phyloP scores from a whole-genome alignment of 1,140 invertebrate genomes.

The Drosophila cardini region DNA sequence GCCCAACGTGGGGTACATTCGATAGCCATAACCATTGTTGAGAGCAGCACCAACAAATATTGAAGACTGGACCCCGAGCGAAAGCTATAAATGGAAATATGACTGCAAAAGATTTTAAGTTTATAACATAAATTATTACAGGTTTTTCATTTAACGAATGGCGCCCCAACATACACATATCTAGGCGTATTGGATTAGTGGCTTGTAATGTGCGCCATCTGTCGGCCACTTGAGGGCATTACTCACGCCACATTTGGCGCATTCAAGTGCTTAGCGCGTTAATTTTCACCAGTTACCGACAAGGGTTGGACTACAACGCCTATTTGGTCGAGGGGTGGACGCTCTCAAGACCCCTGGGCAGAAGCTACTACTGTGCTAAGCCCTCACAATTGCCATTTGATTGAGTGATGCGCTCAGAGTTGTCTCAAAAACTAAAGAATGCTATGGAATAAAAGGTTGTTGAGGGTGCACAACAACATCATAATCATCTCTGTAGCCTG shows the following conservation, averaged over 20 bases:
- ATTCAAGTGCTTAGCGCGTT: conserved; percentile 82
- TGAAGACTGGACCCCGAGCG: conserved; percentile 5
- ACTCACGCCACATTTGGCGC: conserved; percentile 80
- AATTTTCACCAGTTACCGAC: conserved; percentile 68
- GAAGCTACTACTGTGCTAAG: conserved; percentile 52
- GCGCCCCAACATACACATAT: conserved; percentile 24
- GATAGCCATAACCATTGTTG: conserved; percentile 61
- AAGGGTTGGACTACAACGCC: conserved; percentile 6
- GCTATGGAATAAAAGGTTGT: too few species aligned
- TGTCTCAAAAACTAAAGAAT: conserved; percentile 10
- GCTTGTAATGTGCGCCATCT: conserved; percentile 78
- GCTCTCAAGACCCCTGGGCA: conserved; percentile 9
- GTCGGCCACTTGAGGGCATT: conserved; percentile 79
- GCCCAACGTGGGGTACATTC: conserved; percentile 47
- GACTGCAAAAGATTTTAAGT: conserved; percentile 63
- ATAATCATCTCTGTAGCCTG: conserved; percentile 46
- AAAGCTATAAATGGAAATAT: conserved; percentile 20
- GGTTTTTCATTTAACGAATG: not conserved
- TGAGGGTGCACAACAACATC: conserved; percentile 55
- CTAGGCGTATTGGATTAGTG: conserved; percentile 59
- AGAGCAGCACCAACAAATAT: conserved; percentile 25
- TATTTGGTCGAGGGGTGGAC: conserved; percentile 39
- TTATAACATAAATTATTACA: conserved; percentile 63
- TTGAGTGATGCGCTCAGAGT: conserved; percentile 71
- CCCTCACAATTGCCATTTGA: conserved; percentile 81